Evolutionary conservation across 2,888 invertebrate genomes (phyloP), one percentile per base, ranked within the genome.

Genomic region (Labia minor): DNA sequence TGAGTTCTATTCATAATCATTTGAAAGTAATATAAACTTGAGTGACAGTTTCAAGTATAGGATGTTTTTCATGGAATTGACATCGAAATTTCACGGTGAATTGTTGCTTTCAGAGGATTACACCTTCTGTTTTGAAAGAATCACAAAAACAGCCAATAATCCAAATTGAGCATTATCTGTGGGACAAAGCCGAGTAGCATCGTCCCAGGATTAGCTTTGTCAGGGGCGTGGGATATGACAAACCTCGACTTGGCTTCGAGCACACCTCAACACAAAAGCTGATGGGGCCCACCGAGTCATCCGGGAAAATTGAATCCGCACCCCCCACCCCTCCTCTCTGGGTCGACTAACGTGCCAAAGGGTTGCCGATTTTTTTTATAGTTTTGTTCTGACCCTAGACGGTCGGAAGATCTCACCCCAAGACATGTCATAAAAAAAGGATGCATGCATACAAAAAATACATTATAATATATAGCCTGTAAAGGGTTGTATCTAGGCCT

Each of bases 201-300:
- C 49, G n/a, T 49, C 49, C 49, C 49, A 49, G 49, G 49, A 49
- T 49, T 49, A 49, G 49, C 49, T 49, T 49, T 49, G 49, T 49
- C 6, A 49, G 16, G 49, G 49, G 4, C 49, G 49, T 49, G 49
- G 49, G 49, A 49, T 14, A 49, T 49, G 49, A 49, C 49, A 49
- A 49, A 49, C 49, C 49, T 49, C 49, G 49, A 49, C 8, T 49
- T 49, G 49, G 49, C 49, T 49, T n/a, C n/a, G 16, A 16, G 49
- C 49, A 49, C 49, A 49, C 49, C 49, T 49, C 49, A 49, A 49
- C n/a, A 49, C 49, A 49, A 49, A 49, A 49, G 49, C n/a, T 49
- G 14, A n/a, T 49, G 8, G 49, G 49, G 49, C 49, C 49, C 49
- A 49, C 49, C 49, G 49, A 49, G 49, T 49, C 49, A 49, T 49